phyloP scores from a whole-genome alignment of 2,113 vertebrate species.

The Petrocephalus microphthalmus region DNA sequence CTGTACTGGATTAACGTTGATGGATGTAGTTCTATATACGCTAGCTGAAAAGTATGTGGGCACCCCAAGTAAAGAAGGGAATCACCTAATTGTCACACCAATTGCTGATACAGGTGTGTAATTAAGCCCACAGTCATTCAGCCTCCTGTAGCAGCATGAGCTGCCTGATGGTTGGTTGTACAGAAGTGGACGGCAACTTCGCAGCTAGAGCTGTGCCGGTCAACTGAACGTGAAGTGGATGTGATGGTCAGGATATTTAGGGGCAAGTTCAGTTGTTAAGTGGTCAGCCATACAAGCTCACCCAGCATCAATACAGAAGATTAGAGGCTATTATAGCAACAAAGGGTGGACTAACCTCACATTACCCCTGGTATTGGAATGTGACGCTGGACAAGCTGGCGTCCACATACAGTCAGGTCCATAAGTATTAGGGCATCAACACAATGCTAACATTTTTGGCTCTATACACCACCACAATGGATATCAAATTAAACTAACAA shows the following conservation, averaged over 20 bases:
- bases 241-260: background rate
- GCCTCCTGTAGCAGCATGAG: background rate
- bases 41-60: background rate
- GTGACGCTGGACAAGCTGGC: background rate
- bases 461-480: too few relatives aligned
- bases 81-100: background rate
- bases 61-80: background rate
- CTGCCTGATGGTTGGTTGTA: background rate
- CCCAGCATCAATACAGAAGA: background rate
- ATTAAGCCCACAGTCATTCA: background rate
- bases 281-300: background rate
- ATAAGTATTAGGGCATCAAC: too few relatives aligned
- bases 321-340: background rate
- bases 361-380: background rate
- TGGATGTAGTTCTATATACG: background rate
- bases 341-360: background rate
- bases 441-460: too few relatives aligned
- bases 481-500: too few relatives aligned
- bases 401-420: too few relatives aligned
- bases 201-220: background rate
- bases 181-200: background rate
- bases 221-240: background rate
- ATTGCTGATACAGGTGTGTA: background rate
- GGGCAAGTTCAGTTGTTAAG: background rate
- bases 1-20: background rate